Evolutionary conservation across 2,888 invertebrate genomes (phyloP).

Genomic region (Eucera pruinosa): DNA sequence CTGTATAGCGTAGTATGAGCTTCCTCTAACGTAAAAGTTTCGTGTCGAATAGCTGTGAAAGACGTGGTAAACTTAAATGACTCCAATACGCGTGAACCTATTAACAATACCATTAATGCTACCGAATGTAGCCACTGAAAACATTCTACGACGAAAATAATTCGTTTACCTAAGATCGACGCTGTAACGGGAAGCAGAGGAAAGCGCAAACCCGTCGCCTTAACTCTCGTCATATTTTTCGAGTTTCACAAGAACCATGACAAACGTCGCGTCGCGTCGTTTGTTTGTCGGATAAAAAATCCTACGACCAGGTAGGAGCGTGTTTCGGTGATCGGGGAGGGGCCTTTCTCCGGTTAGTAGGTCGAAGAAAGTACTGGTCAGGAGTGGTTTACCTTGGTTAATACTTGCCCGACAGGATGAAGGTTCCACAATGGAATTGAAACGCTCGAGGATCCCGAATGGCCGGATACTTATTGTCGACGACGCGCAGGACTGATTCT

Average conservation of each 20-base stretch:
- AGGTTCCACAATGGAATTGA: slow-evolving; percentile 36
- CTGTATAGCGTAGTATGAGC: too few species aligned
- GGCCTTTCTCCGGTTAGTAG: slow-evolving; percentile 82
- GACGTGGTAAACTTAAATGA: too few species aligned
- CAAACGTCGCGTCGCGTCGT: slow-evolving; percentile 1
- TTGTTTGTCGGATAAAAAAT: slow-evolving; percentile 16
- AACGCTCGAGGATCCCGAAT: background rate
- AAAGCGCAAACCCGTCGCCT: background rate
- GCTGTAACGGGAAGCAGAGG: background rate
- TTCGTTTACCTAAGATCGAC: background rate
- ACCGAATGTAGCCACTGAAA: too few species aligned
- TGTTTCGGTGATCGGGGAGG: slow-evolving; percentile 76
- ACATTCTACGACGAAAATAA: too few species aligned
- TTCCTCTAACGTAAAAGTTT: too few species aligned
- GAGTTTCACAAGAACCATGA: background rate
- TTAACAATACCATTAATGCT: too few species aligned
- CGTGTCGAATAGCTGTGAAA: too few species aligned
- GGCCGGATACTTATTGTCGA: slow-evolving; percentile 48
- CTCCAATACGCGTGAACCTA: too few species aligned
- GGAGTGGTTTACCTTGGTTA: slow-evolving; percentile 82
- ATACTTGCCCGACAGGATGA: slow-evolving; percentile 73
- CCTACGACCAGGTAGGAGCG: slow-evolving; percentile 56
- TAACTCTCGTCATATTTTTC: background rate
- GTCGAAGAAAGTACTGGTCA: slow-evolving; percentile 82
- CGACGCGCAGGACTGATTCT: background rate